phyloP scores from a whole-genome alignment of 2,888 invertebrate species.

The Leucoma salicis region DNA sequence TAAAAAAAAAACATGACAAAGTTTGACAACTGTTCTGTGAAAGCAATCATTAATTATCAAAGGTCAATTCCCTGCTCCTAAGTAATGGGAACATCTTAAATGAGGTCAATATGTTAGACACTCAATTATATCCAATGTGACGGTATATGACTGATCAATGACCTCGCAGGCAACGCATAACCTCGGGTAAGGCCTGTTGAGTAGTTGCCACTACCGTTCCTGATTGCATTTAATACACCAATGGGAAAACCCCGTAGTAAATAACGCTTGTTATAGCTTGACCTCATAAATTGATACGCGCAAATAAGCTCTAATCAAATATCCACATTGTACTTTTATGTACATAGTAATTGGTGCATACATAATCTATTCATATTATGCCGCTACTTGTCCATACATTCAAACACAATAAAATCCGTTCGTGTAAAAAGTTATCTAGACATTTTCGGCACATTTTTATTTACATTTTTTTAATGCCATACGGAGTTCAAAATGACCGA shows the following conservation, averaged over 20 bases:
- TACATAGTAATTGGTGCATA: too few species aligned
- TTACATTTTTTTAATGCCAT: too few species aligned
- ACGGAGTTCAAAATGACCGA: too few species aligned
- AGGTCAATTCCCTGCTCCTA: neutral
- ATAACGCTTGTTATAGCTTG: constrained; percentile 26
- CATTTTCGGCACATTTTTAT: too few species aligned
- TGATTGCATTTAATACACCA: constrained; percentile 29
- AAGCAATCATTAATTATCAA: constrained; percentile 1
- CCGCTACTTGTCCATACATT: too few species aligned
- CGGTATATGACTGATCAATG: constrained; percentile 27
- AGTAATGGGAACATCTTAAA: neutral
- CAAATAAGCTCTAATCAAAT: neutral
- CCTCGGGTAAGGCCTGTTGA: constrained; percentile 14
- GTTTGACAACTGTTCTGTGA: constrained; percentile 5
- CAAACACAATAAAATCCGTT: too few species aligned
- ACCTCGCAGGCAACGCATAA: constrained; percentile 20
- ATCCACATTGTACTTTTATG: neutral
- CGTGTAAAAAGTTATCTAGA: too few species aligned
- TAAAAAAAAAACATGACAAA: neutral
- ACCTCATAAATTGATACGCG: constrained; percentile 23
- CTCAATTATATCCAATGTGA: constrained; percentile 6
- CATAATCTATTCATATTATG: too few species aligned
- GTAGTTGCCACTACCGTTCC: constrained; percentile 18
- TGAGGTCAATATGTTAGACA: constrained; percentile 29
- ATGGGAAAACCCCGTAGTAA: constrained; percentile 32